Percentiles rank a stretch among this genome's conserved stretches.
These are phyloP conservation scores for Geophilus truncorum DNA, from an alignment of 2,888 invertebrate species.

Conservation along the genomic window DNA sequence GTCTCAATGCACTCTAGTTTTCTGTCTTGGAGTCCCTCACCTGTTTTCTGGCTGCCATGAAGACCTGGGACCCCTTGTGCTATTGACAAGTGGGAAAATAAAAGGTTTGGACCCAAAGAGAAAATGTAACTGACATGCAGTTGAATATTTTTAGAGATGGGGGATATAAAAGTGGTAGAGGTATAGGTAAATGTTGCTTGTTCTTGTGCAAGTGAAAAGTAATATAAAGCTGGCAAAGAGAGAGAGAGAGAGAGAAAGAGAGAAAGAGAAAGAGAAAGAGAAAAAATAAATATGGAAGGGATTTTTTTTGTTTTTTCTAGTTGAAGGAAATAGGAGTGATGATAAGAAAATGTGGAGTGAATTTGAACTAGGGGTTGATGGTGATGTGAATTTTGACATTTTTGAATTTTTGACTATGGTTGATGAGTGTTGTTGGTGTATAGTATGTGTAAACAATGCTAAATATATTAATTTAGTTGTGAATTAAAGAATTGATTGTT, in stretches of 20 bases:
- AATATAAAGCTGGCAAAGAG: too few relatives aligned
- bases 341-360: not conserved
- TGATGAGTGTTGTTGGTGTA: not conserved
- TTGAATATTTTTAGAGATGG: not conserved
- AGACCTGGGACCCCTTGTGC: constrained; percentile 8
- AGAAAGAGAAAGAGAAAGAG: too few relatives aligned
- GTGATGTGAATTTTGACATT: not conserved
- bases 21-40: constrained; percentile 18
- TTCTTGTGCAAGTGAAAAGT: too few relatives aligned
- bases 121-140: constrained; percentile 1
- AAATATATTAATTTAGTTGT: too few relatives aligned
- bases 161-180: not conserved
- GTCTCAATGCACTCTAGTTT: constrained; percentile 12
- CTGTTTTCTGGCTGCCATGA: not conserved
- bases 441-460: too few relatives aligned
- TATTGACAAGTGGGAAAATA: constrained; percentile 24
- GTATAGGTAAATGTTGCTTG: too few relatives aligned
- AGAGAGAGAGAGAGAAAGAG: too few relatives aligned
- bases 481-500: too few relatives aligned
- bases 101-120: constrained; percentile 7
- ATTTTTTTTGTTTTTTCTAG: not conserved
- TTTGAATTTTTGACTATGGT: not conserved
- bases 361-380: not conserved
- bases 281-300: not conserved
- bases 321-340: not conserved